phyloP scores from a whole-genome alignment of 2,797 vertebrate species.

The Hippopotamyrus pictus region DNA sequence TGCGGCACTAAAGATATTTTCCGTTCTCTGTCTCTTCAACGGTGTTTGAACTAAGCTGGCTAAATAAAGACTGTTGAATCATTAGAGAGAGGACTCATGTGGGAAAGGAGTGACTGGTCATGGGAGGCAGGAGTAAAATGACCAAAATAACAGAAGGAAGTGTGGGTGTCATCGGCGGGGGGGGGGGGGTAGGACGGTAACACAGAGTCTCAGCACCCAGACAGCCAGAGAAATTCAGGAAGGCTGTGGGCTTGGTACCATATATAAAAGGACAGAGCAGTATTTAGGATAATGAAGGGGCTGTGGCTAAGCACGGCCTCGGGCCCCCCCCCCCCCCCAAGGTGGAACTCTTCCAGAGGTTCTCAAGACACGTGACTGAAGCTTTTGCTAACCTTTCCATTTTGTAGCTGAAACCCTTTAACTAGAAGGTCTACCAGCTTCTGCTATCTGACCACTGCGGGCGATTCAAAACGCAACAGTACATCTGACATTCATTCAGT shows the following conservation, averaged over 20 bases:
- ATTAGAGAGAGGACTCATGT: background rate
- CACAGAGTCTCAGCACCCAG: background rate
- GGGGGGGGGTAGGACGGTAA: background rate
- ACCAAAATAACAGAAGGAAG: background rate
- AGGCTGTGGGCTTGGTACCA: background rate
- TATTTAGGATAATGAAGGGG: conserved; percentile 65
- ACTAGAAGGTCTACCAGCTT: background rate
- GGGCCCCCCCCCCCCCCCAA: background rate
- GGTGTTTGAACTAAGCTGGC: background rate
- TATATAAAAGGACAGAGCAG: conserved; percentile 33
- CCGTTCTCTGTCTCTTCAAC: background rate
- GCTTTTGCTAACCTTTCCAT: background rate
- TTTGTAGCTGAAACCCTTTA: background rate
- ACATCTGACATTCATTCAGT: background rate
- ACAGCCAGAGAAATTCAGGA: background rate
- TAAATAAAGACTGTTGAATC: background rate
- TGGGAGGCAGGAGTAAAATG: background rate
- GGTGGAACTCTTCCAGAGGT: background rate
- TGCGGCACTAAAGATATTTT: background rate
- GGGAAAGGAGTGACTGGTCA: background rate
- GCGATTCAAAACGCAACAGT: background rate
- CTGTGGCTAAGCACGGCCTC: background rate
- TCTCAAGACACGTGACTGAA: background rate
- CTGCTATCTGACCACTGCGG: background rate
- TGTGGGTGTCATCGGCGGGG: background rate